Conservation (phyloP, 1,140 invertebrate species). For the Heliothis subflexa region DNA sequence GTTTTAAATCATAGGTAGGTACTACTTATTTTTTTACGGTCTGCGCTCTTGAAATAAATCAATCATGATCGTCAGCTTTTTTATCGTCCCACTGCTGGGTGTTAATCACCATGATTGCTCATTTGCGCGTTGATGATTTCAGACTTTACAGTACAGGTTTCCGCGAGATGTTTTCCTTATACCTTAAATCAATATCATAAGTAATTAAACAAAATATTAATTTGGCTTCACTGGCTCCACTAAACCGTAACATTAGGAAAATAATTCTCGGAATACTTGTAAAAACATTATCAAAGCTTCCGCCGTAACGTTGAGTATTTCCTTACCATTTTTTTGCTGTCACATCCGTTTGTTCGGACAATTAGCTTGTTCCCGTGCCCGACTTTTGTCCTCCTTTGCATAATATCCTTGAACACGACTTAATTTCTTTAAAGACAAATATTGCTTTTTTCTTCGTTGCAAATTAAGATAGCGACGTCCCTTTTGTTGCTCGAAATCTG, state of each 20-base stretch:
- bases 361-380: conserved; percentile 60
- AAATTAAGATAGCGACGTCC: conserved; percentile 56
- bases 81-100: too few relatives aligned
- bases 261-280: conserved; percentile 20
- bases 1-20: conserved; percentile 1
- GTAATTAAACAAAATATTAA: background rate
- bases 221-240: conserved; percentile 5
- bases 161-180: background rate
- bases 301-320: conserved; percentile 61
- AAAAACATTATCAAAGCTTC: conserved; percentile 55
- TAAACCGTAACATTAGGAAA: conserved; percentile 10
- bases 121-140: too few relatives aligned
- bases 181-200: background rate
- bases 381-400: conserved; percentile 59
- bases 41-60: too few relatives aligned
- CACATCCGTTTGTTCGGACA: conserved; percentile 70
- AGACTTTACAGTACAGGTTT: too few relatives aligned
- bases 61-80: too few relatives aligned
- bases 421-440: conserved; percentile 66
- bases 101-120: too few relatives aligned
- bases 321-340: conserved; percentile 65
- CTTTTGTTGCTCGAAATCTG: conserved; percentile 49
- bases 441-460: conserved; percentile 54
- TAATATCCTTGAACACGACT: conserved; percentile 61
- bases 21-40: background rate